Conservation (phyloP, 2,888 invertebrate genomes). For the Tenthredo distinguenda region DNA sequence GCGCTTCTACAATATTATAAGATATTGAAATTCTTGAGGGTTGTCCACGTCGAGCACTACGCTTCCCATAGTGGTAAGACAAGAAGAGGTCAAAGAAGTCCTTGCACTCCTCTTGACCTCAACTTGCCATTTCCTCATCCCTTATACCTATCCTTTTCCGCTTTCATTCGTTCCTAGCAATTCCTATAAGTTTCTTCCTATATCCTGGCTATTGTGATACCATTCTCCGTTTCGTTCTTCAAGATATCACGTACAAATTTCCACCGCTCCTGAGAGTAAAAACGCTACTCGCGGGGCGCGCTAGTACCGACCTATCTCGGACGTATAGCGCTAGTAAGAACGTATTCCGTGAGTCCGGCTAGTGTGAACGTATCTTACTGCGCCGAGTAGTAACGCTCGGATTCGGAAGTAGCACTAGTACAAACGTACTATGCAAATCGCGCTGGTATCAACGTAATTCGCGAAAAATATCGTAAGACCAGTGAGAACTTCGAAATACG, state of each 20-base stretch:
- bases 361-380: no score
- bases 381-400: no score
- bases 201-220: neutral
- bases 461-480: no score
- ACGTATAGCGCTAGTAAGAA: no score
- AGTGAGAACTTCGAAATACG: no score
- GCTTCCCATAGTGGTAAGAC: conserved; percentile 7
- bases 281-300: no score
- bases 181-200: neutral
- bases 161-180: neutral
- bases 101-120: conserved; percentile 34
- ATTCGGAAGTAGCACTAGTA: no score
- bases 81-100: conserved; percentile 34
- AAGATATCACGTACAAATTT: neutral
- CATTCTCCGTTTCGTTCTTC: neutral
- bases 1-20: conserved; percentile 13
- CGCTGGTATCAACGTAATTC: no score
- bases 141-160: neutral
- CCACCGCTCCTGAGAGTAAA: no score
- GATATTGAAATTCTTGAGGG: conserved; percentile 44
- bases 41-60: conserved; percentile 15
- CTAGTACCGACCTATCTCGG: no score
- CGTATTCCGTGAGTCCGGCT: no score
- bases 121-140: neutral
- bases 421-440: no score